Evolutionary conservation across 2,888 invertebrate species (phyloP).

Genomic region (Trachelus stipa): DNA sequence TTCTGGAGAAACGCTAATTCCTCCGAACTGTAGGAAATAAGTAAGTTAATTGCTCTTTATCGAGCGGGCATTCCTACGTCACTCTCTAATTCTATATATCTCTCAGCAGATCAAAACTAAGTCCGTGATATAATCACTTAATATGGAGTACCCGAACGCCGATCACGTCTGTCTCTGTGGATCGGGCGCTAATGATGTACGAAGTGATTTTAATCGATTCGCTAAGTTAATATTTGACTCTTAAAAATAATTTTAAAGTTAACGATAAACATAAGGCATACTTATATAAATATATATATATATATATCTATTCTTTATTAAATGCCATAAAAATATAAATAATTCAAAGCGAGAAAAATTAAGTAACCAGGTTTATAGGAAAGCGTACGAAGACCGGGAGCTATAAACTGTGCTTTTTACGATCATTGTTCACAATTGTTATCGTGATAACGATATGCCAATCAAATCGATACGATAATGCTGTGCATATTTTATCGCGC

Average conservation of each 20-base stretch:
- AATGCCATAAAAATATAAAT: conserved; percentile 26
- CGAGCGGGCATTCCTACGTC: conserved; percentile 33
- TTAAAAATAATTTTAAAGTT: conserved; percentile 26
- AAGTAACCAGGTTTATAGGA: neutral
- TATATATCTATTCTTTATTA: conserved; percentile 27
- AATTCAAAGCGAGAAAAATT: conserved; percentile 1
- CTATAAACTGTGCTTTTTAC: conserved; percentile 18
- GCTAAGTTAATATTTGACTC: conserved; percentile 27
- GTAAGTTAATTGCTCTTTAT: conserved; percentile 32
- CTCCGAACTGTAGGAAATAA: neutral
- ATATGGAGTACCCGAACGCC: neutral
- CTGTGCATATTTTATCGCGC: conserved; percentile 29
- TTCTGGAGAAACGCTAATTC: neutral
- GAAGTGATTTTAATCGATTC: conserved; percentile 30
- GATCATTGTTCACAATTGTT: conserved; percentile 20
- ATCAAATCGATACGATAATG: conserved; percentile 17
- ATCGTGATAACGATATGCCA: conserved; percentile 14
- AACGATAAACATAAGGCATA: conserved; percentile 21
- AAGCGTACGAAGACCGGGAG: conserved; percentile 22
- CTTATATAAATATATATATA: conserved; percentile 2
- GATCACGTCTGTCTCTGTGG: conserved; percentile 51
- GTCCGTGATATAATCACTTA: conserved; percentile 34
- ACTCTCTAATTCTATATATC: conserved; percentile 30
- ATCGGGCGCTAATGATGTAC: conserved; percentile 41
- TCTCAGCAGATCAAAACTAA: conserved; percentile 29